Percentiles rank a stretch among this genome's conserved stretches.
Conservation (phyloP, 2,888 invertebrate species). For the Temnothorax rugatulus region DNA sequence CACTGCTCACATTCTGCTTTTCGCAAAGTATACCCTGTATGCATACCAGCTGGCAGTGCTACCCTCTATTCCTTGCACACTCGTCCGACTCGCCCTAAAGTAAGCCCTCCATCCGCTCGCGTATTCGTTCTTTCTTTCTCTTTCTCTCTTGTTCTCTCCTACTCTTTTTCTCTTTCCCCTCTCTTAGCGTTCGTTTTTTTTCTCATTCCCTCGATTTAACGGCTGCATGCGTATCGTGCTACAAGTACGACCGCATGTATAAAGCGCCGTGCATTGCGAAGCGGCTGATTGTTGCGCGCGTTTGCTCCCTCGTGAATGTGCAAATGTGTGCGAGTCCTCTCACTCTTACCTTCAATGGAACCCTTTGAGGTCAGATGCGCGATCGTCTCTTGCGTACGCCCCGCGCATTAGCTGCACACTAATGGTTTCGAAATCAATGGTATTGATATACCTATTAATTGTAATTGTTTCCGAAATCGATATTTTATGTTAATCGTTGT, state of each 20-base stretch:
- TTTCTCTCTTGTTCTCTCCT: constrained; percentile 39
- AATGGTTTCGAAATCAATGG: background rate
- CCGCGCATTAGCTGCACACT: background rate
- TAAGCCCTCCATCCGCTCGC: constrained; percentile 29
- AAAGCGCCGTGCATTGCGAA: constrained; percentile 63
- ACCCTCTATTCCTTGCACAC: constrained; percentile 34
- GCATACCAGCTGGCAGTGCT: constrained; percentile 69
- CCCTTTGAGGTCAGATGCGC: constrained; percentile 23
- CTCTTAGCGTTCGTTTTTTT: constrained; percentile 41
- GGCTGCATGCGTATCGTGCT: constrained; percentile 67
- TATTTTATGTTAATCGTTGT: too few relatives aligned
- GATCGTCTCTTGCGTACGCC: constrained; percentile 8
- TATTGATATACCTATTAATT: background rate
- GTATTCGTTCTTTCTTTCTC: constrained; percentile 14
- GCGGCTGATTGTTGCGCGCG: constrained; percentile 64
- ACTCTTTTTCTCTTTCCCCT: constrained; percentile 14
- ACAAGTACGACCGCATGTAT: constrained; percentile 59
- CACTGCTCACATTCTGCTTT: background rate
- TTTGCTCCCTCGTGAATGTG: constrained; percentile 1
- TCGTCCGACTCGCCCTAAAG: constrained; percentile 34
- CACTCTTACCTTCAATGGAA: constrained; percentile 33
- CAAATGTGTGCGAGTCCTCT: constrained; percentile 7
- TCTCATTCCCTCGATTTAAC: constrained; percentile 62
- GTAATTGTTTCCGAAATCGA: too few relatives aligned
- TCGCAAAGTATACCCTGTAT: constrained; percentile 14